phyloP scores from a whole-genome alignment of 2,113 vertebrate genomes.

The Kryptolebias marmoratus region DNA sequence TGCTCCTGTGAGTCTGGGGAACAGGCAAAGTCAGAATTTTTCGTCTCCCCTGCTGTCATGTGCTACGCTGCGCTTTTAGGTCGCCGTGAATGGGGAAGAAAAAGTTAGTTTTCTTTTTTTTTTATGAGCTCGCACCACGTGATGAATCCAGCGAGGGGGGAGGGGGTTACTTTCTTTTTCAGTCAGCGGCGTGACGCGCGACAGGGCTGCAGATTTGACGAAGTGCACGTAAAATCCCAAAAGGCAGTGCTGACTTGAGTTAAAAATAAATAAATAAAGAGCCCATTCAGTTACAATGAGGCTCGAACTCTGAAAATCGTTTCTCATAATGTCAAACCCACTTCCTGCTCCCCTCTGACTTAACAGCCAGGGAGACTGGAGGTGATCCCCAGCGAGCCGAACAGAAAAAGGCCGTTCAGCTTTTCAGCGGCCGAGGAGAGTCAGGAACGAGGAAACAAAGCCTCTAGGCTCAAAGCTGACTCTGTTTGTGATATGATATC shows the following conservation, averaged over 20 bases:
- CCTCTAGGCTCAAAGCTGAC: conserved; percentile 59
- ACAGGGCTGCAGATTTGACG: conserved; percentile 16
- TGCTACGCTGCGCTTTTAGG: neutral
- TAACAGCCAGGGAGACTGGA: conserved; percentile 55
- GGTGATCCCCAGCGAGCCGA: conserved; percentile 59
- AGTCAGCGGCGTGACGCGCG: conserved; percentile 13
- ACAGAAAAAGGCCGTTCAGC: conserved; percentile 39
- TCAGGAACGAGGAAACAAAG: conserved; percentile 64
- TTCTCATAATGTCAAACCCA: conserved; percentile 73
- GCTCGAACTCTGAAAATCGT: conserved; percentile 55
- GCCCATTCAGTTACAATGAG: conserved; percentile 36
- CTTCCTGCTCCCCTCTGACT: conserved; percentile 67
- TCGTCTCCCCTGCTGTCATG: neutral
- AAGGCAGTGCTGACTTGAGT: conserved; percentile 36
- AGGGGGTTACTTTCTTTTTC: neutral
- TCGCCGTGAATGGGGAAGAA: neutral
- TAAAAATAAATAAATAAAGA: conserved; percentile 21
- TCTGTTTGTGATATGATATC: conserved; percentile 65
- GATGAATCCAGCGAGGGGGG: conserved; percentile 6
- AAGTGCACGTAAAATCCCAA: conserved; percentile 4
- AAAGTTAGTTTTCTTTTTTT: neutral
- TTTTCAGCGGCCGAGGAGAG: conserved; percentile 27
- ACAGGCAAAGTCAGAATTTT: conserved; percentile 8
- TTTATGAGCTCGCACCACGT: neutral
- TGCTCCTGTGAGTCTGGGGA: neutral